phyloP scores from a whole-genome alignment of 2,797 vertebrate genomes.

The Neostethus bicornis region DNA sequence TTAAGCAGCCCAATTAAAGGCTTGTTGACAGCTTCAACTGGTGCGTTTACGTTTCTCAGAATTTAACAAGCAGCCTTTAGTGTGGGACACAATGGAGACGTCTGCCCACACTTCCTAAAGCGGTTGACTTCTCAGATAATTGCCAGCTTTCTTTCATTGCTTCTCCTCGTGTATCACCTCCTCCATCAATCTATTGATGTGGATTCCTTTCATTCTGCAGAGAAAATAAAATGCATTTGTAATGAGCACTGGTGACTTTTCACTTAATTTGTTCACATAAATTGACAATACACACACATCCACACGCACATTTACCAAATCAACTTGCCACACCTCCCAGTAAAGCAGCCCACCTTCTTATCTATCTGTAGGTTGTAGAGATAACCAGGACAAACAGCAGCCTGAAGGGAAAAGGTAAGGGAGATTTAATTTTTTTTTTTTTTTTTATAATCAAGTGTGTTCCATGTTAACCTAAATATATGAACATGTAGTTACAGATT shows the following conservation, averaged over 20 bases:
- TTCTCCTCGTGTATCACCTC: conserved; percentile 54
- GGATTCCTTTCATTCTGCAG: conserved; percentile 40
- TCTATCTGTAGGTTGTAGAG: conserved; percentile 26
- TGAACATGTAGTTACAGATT: no score
- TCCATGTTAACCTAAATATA: no score
- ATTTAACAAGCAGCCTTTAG: conserved; percentile 76
- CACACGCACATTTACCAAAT: conserved; percentile 22
- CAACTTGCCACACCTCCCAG: conserved; percentile 28
- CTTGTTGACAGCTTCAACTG: conserved; percentile 72
- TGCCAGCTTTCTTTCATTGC: conserved; percentile 65
- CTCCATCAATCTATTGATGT: conserved; percentile 44
- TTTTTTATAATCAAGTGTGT: not conserved
- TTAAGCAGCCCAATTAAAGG: conserved; percentile 80
- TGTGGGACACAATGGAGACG: conserved; percentile 68
- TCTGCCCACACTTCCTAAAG: conserved; percentile 59
- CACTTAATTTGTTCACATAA: conserved; percentile 41
- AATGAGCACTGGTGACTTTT: conserved; percentile 46
- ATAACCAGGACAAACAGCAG: conserved; percentile 17
- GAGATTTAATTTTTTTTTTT: not conserved
- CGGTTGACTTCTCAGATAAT: conserved; percentile 81
- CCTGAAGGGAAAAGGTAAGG: conserved; percentile 54
- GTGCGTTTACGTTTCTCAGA: conserved; percentile 62
- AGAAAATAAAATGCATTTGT: conserved; percentile 33
- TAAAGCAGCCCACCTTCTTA: conserved; percentile 12
- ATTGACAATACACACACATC: conserved; percentile 22